phyloP scores from a whole-genome alignment of 1,140 invertebrate genomes.

The Myzus persicae region DNA sequence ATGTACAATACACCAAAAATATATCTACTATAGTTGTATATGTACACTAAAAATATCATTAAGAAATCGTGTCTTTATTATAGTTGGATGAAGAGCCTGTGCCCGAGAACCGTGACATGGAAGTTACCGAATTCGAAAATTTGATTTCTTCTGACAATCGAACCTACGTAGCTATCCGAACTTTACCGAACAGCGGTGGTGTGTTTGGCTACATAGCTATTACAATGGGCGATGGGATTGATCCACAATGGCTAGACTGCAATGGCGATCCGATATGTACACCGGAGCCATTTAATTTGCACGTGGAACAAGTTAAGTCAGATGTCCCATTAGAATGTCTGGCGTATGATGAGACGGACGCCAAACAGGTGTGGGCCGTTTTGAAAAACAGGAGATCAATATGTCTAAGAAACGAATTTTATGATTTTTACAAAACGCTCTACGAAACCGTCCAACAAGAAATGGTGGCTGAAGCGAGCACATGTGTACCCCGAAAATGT shows the following conservation, averaged over 20 bases:
- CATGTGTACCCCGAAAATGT: background rate
- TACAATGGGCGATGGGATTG: background rate
- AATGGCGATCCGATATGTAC: background rate
- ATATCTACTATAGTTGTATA: background rate
- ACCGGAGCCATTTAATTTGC: slow-evolving; percentile 2
- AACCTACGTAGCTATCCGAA: slow-evolving; percentile 11
- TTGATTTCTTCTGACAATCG: background rate
- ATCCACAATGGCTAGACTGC: background rate
- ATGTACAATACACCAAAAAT: background rate
- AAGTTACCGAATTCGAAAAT: background rate
- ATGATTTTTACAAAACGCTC: slow-evolving; percentile 10
- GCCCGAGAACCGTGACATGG: background rate
- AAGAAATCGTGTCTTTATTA: background rate
- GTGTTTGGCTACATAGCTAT: slow-evolving; percentile 39
- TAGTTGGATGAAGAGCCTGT: background rate
- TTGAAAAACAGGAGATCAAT: slow-evolving; percentile 2
- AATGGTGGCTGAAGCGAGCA: background rate
- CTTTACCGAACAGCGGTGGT: background rate
- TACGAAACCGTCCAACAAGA: background rate
- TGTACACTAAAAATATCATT: background rate
- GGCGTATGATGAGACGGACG: background rate
- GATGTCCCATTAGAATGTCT: background rate
- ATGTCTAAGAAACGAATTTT: background rate
- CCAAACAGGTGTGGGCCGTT: background rate
- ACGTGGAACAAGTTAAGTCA: background rate